Base-by-base conservation (phyloP, 2,888 invertebrate species). In the Eucriotettix oculatus region DNA sequence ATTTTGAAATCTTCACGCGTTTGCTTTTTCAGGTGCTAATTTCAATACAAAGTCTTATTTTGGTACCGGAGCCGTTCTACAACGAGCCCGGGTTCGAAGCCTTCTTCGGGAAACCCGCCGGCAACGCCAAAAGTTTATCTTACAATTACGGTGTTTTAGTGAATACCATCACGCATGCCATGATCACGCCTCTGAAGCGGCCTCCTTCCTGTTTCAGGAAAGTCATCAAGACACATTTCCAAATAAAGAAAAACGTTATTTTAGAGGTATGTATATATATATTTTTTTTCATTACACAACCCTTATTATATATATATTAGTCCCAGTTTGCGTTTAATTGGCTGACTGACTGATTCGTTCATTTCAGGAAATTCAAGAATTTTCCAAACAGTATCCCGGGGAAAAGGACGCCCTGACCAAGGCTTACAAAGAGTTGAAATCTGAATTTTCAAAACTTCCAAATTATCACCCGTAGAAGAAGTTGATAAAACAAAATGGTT, bases 61-160 rank as follows among this genome's bases (percentile, higher is more conserved):
- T 65, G 42, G 65, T 65, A 5, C 58, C 64, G 56, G 62, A 65
- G 14, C 64, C 64, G 11, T 65, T 60, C 56, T 65, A 63, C 58
- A 64, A 65, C 43, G 65, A 63, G 40, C 65, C 63, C 29, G 64
- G 65, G 10, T 64, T 48, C 42, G 65, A 65, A 42, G n/a, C 57
- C 11, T 40, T 57, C 14, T 52, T 64, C 42, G 62, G 62, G 10
- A 63, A 62, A 48, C 40, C 29, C 12, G 54, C 57, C 54, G 62
- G 64, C 9, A 56, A 53, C 10, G 14, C 17, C n/a, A 16, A 17
- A 11, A 65, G 64, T 61, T 43, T 56, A n/a, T 14, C 56, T 10
- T 64, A 65, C 60, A 65, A 60, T 48, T 44, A 61, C 42, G 60
- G 62, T 14, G 54, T 63, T 10, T 55, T 64, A 48, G 16, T 58